Conservation (phyloP, 2,888 invertebrate genomes). For the Leptinotarsa tumamoca region DNA sequence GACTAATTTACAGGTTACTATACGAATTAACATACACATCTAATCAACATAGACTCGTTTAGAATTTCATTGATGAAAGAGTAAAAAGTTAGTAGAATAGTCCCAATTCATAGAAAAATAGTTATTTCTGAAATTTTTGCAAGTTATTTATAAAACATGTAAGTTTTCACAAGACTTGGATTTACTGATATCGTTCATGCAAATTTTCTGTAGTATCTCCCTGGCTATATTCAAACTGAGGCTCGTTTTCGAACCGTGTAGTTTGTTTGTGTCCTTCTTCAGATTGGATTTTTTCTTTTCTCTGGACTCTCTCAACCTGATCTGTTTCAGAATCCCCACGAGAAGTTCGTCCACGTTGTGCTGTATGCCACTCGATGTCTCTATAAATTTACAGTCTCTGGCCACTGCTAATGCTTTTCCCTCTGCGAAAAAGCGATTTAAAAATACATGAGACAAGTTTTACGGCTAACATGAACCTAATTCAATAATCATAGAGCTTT, state of each 20-base stretch:
- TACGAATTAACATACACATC: slow-evolving; percentile 23
- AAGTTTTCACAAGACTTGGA: slow-evolving; percentile 90
- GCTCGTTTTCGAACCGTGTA: slow-evolving; percentile 84
- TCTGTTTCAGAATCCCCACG: slow-evolving; percentile 92
- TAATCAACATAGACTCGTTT: slow-evolving; percentile 25
- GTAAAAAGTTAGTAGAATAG: slow-evolving; percentile 28
- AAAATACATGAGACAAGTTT: not conserved
- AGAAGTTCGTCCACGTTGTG: slow-evolving; percentile 96
- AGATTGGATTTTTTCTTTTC: slow-evolving; percentile 70
- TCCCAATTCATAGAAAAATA: slow-evolving; percentile 42
- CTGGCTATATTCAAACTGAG: slow-evolving; percentile 84
- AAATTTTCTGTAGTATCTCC: slow-evolving; percentile 86
- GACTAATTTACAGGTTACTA: not conserved
- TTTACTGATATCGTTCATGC: slow-evolving; percentile 85
- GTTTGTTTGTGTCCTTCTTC: slow-evolving; percentile 67
- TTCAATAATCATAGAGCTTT: not conserved
- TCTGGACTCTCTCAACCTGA: slow-evolving; percentile 80
- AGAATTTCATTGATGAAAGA: slow-evolving; percentile 25
- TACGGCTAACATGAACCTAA: not conserved
- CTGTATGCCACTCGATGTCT: slow-evolving; percentile 95
- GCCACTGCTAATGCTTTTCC: slow-evolving; percentile 91
- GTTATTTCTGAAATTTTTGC: slow-evolving; percentile 21
- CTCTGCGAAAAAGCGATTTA: slow-evolving; percentile 73
- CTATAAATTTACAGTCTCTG: slow-evolving; percentile 93
- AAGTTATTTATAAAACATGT: slow-evolving; percentile 76